Evolutionary conservation across 2,797 vertebrate genomes (phyloP).

Genomic region (Bryconaethiops microstoma): DNA sequence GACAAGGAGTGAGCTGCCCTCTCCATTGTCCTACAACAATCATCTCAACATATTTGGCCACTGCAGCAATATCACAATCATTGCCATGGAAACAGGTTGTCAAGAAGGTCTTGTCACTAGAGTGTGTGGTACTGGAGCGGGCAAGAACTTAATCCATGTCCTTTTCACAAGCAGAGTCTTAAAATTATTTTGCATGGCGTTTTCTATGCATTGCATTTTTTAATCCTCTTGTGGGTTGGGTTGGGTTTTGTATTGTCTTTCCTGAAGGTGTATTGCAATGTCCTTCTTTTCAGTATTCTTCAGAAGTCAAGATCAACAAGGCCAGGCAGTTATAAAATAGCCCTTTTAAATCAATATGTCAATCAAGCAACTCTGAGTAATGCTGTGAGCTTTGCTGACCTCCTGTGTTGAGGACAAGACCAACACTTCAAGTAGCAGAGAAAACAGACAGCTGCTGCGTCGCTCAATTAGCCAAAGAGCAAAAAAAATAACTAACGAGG

Average conservation of each 20-base stretch:
- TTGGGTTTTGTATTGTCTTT: too few species aligned
- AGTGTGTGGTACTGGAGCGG: slow-evolving; percentile 12
- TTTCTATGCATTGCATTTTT: neutral
- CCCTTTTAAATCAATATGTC: neutral
- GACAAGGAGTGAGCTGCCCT: slow-evolving; percentile 2
- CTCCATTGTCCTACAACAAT: slow-evolving; percentile 6
- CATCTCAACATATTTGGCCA: slow-evolving; percentile 27
- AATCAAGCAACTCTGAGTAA: neutral
- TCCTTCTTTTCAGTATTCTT: neutral
- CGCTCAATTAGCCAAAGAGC: neutral
- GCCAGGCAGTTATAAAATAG: neutral
- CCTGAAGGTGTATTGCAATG: neutral
- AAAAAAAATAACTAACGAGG: neutral
- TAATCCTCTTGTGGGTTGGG: too few species aligned
- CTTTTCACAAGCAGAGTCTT: neutral
- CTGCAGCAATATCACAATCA: slow-evolving; percentile 32
- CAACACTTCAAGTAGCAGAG: neutral
- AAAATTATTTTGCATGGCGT: neutral
- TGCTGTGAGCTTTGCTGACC: neutral
- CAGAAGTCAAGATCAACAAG: neutral
- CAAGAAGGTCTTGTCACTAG: slow-evolving; percentile 39
- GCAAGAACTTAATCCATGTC: slow-evolving; percentile 14
- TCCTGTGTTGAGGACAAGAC: neutral
- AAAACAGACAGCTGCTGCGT: neutral
- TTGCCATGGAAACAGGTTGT: slow-evolving; percentile 54